These are phyloP conservation scores for Drosophila eohydei DNA, from an alignment of 2,888 invertebrate genomes.

Conservation along the genomic window DNA sequence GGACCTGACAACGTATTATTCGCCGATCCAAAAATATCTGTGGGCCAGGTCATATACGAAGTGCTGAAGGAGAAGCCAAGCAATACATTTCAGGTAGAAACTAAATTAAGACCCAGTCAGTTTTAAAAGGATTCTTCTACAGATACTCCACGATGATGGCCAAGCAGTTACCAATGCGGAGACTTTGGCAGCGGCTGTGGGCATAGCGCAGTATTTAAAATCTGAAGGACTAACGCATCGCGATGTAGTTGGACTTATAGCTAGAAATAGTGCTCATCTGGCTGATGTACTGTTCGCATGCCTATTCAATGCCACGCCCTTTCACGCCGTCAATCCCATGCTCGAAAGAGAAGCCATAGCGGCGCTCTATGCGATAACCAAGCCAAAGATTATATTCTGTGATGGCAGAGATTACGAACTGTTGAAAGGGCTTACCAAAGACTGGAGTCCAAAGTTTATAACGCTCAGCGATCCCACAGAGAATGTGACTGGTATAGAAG, in stretches of 20 bases:
- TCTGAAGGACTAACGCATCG: slow-evolving; percentile 46
- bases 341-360: slow-evolving; percentile 39
- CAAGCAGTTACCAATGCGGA: slow-evolving; percentile 48
- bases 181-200: slow-evolving; percentile 35
- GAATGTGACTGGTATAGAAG: slow-evolving; percentile 27
- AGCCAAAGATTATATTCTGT: slow-evolving; percentile 68
- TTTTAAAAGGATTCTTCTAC: neutral
- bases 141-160: slow-evolving; percentile 54
- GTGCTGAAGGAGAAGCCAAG: slow-evolving; percentile 30
- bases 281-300: slow-evolving; percentile 57
- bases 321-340: slow-evolving; percentile 63
- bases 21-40: slow-evolving; percentile 12
- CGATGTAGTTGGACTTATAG: slow-evolving; percentile 67
- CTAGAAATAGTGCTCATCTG: slow-evolving; percentile 46
- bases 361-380: slow-evolving; percentile 52
- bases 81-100: slow-evolving; percentile 36
- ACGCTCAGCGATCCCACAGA: slow-evolving; percentile 28
- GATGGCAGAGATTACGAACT: slow-evolving; percentile 48
- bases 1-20: slow-evolving; percentile 8
- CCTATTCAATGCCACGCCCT: slow-evolving; percentile 57
- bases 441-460: slow-evolving; percentile 42
- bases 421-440: slow-evolving; percentile 30
- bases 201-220: slow-evolving; percentile 51
- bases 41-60: slow-evolving; percentile 41
- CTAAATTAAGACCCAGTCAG: neutral